Evolutionary conservation across 2,113 vertebrate genomes (phyloP).

Genomic region (Pomatorhinus ruficollis): DNA sequence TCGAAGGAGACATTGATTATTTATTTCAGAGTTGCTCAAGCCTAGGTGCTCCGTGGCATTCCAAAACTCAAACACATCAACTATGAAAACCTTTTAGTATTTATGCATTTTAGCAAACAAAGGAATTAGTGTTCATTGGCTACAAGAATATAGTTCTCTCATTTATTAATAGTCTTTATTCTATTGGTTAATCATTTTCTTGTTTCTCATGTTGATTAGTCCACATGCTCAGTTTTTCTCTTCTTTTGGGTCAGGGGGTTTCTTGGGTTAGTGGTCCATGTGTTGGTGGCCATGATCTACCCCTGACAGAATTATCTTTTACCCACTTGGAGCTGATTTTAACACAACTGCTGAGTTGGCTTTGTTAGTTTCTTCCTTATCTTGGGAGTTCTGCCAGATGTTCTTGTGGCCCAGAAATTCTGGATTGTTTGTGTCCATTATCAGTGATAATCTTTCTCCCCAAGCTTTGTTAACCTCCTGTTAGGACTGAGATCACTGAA

Average conservation of each 20-base stretch:
- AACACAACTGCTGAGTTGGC: background rate
- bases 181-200: background rate
- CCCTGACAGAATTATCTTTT: background rate
- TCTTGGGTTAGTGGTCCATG: background rate
- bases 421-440: background rate
- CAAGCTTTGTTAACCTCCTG: background rate
- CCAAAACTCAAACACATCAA: background rate
- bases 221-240: background rate
- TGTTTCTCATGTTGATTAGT: background rate
- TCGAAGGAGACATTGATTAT: background rate
- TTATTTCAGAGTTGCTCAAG: background rate
- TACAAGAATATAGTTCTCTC: background rate
- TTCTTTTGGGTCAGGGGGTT: background rate
- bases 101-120: background rate
- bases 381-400: background rate
- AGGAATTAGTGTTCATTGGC: background rate
- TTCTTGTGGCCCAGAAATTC: background rate
- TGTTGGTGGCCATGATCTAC: rapidly evolving
- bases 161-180: background rate
- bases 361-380: background rate
- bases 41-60: background rate
- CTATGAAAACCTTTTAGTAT: background rate
- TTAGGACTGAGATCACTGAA: background rate
- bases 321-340: background rate
- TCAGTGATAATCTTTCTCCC: background rate